phyloP scores from a whole-genome alignment of 92 coral and sea anemone species.

The Zoanthus solanderi region DNA sequence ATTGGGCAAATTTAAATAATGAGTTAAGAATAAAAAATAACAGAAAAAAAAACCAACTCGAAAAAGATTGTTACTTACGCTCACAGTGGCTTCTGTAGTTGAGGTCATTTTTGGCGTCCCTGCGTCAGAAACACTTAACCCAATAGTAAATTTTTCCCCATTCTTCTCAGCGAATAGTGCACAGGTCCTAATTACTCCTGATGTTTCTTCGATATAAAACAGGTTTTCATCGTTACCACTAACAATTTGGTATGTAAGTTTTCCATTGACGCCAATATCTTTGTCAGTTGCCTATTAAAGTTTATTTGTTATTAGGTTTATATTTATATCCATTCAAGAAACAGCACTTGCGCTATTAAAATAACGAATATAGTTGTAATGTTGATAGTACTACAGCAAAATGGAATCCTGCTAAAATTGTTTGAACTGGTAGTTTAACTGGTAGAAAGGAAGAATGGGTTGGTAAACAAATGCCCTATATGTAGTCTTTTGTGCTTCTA shows the following conservation, averaged over 20 bases:
- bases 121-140: slow-evolving; percentile 60
- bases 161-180: slow-evolving; percentile 55
- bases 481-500: no score
- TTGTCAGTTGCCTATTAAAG: slow-evolving; percentile 34
- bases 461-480: no score
- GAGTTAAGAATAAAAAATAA: no score
- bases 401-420: no score
- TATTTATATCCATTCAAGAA: background rate
- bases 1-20: no score
- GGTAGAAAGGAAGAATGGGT: no score
- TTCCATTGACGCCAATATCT: slow-evolving; percentile 22
- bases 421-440: no score
- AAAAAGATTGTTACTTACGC: background rate
- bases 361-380: no score
- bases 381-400: no score
- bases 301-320: background rate
- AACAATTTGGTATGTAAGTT: slow-evolving; percentile 4
- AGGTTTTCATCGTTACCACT: slow-evolving; percentile 29
- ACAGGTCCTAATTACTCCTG: slow-evolving; percentile 65
- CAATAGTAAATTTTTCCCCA: slow-evolving; percentile 49
- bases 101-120: slow-evolving; percentile 30
- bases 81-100: slow-evolving; percentile 4
- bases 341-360: background rate
- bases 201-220: slow-evolving; percentile 63
- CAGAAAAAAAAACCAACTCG: background rate